Percentiles rank a stretch among this genome's conserved stretches.
These are phyloP conservation scores for Callipepla californica DNA, from an alignment of 2,113 vertebrate species.

Conservation along the genomic window DNA sequence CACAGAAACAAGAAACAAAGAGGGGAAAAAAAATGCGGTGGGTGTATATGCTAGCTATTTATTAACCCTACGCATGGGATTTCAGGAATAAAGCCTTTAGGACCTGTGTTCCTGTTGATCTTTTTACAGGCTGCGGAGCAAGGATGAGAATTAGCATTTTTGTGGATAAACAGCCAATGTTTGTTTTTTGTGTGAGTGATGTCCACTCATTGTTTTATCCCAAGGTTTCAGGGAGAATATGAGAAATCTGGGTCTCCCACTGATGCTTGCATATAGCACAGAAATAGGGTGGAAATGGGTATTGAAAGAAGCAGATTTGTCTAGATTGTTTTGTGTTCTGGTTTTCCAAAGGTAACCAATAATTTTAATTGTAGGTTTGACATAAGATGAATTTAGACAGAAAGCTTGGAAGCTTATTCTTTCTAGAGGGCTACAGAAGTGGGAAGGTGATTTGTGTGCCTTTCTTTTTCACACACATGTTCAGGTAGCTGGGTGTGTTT, in stretches of 20 bases:
- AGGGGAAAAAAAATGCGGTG: neutral
- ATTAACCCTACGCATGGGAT: neutral
- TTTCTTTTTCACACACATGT: neutral
- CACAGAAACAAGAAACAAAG: neutral
- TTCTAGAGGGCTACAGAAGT: neutral
- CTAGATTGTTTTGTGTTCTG: neutral
- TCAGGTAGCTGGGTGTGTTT: neutral
- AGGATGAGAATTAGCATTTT: neutral
- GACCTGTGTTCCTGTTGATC: neutral
- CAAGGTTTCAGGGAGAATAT: neutral
- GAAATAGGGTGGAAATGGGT: neutral
- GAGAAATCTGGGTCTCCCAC: neutral
- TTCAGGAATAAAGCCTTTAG: neutral
- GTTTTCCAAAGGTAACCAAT: neutral
- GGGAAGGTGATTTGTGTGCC: neutral
- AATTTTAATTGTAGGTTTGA: neutral
- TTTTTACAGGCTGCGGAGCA: neutral
- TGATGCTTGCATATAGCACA: neutral
- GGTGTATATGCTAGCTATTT: neutral
- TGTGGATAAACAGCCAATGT: neutral
- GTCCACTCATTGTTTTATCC: neutral
- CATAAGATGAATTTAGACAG: neutral
- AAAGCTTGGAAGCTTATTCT: neutral
- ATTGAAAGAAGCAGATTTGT: neutral
- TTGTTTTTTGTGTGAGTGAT: neutral